Percentiles rank a stretch among this genome's conserved stretches.
Evolutionary conservation across 1,140 invertebrate genomes (phyloP).

Genomic region (Drosophila micromelanica): DNA sequence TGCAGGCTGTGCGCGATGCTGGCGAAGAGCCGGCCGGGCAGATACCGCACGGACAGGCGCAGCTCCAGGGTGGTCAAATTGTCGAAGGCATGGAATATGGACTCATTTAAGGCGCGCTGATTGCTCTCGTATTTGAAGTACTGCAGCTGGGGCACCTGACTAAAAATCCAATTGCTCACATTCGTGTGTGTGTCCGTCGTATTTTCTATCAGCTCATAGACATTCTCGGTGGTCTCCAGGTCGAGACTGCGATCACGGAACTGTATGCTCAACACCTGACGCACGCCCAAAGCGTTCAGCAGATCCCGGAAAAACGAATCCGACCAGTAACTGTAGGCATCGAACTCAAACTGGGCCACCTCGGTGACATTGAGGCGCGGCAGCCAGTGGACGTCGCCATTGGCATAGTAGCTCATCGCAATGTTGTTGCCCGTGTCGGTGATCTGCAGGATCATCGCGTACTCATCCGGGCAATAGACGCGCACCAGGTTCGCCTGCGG

Average conservation of each 20-base stretch:
- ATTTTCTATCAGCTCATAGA: background rate
- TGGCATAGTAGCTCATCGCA: conserved; percentile 63
- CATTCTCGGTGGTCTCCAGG: background rate
- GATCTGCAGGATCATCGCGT: conserved; percentile 68
- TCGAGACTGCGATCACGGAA: conserved; percentile 63
- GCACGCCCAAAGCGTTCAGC: conserved; percentile 41
- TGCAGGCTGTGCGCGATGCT: conserved; percentile 46
- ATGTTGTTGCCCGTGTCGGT: conserved; percentile 51
- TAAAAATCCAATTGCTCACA: conserved; percentile 50
- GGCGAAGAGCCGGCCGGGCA: conserved; percentile 47
- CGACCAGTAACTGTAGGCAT: conserved; percentile 64
- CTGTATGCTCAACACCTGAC: conserved; percentile 41
- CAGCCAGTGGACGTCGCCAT: conserved; percentile 31
- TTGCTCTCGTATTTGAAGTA: conserved; percentile 60
- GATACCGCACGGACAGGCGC: conserved; percentile 28
- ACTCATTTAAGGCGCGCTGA: conserved; percentile 38
- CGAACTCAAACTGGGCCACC: conserved; percentile 62
- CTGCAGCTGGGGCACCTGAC: conserved; percentile 38
- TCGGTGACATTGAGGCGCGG: conserved; percentile 54
- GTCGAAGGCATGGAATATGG: conserved; percentile 54
- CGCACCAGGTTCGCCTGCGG: conserved; percentile 63
- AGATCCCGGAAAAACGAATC: conserved; percentile 49
- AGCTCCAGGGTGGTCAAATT: conserved; percentile 52
- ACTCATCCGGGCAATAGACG: conserved; percentile 56
- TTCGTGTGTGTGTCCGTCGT: background rate